Evolutionary conservation across 2,113 vertebrate genomes (phyloP), one percentile per base, ranked within the genome.

Genomic region (Myiozetetes cayanensis): DNA sequence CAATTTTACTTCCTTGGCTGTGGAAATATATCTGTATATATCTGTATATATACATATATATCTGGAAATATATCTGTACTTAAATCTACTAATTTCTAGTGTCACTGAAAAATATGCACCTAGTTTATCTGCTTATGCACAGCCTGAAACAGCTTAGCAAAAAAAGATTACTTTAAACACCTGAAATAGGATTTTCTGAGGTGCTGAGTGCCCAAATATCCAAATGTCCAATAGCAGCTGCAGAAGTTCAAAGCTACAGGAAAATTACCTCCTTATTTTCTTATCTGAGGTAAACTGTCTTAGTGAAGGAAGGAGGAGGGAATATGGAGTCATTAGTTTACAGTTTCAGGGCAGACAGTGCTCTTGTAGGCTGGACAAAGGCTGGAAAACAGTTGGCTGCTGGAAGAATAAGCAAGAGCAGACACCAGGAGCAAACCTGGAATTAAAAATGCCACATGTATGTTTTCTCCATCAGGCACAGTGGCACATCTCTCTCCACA

Each of bases 21-120:
- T 53, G 43, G 44, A 59, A 95, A 58, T 61, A 33, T 37, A 37
- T 37, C 37, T 37, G 37, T 37, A 37, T 37, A 37, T 9, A 37
- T 37, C 9, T 37, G 8, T 37, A 37, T 37, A 37, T 37, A 9
- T 37, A 37, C 37, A 37, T 37, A 37, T 37, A 37, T 37, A 37
- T 37, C 37, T 37, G 37, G 37, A 37, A 37, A 37, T 9, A 37
- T 37, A 56, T 90, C 65, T 88, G 44, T n/a, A 89, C 86, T 93
- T 86, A 90, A 86, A 96, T 87, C 79, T 85, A 68, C 33, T 94
- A 89, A 94, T 87, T 94, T 52, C 62, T 86, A 78, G 49, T 56
- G 65, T 67, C 41, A 72, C 76, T 70, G 86, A 39, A 93, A 90
- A 90, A 90, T 56, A 87, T 12, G 56, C 28, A 76, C 22, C 47